Evolutionary conservation across 2,888 invertebrate genomes (phyloP).

Genomic region (Rhaphigaster nebulosa): DNA sequence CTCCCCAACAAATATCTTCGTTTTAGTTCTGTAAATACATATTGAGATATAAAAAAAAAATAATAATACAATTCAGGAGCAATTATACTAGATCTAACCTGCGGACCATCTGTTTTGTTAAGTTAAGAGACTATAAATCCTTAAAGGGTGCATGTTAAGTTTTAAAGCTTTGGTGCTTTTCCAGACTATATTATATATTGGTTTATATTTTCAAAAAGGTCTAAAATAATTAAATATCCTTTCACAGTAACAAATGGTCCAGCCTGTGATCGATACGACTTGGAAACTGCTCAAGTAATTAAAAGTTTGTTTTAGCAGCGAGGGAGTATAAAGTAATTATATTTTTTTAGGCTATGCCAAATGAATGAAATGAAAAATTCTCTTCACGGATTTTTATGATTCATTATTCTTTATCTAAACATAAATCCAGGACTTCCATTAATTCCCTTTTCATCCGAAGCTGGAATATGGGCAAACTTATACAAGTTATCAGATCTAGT

Average conservation of each 20-base stretch:
- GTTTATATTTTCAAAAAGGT: no score
- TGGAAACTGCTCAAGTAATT: constrained; percentile 16
- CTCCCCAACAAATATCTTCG: no score
- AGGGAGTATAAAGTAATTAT: background rate
- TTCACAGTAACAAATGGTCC: background rate
- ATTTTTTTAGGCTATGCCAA: background rate
- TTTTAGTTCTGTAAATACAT: no score
- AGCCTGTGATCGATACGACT: background rate
- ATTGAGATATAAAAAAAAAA: no score
- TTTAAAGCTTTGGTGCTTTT: no score
- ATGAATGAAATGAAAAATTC: background rate
- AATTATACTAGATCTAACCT: no score
- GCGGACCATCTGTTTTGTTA: no score
- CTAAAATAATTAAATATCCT: no score
- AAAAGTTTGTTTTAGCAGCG: background rate
- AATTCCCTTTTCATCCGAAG: background rate
- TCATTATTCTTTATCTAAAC: background rate
- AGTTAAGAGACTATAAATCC: no score
- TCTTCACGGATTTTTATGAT: background rate
- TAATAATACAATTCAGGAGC: no score
- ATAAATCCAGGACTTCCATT: background rate
- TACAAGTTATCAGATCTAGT: background rate
- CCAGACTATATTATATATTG: no score
- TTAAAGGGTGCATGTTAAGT: no score
- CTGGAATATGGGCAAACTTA: background rate